Evolutionary conservation across 2,797 vertebrate genomes (phyloP), one percentile per base, ranked within the genome.

Genomic region (Amphiprion clarkii): DNA sequence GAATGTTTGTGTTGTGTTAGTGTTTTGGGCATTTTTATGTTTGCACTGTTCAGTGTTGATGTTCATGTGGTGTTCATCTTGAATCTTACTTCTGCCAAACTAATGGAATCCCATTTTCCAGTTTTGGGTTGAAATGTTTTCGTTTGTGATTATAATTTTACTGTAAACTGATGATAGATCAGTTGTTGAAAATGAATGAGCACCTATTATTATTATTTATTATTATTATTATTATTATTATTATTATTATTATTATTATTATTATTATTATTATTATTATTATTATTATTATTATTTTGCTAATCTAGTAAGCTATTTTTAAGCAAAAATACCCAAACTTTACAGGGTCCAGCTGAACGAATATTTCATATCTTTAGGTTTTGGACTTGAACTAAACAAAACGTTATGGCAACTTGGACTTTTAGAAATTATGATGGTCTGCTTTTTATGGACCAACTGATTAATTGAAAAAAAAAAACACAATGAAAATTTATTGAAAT

Each of bases 1-100:
- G 52, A 60, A 57, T 59, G 70, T 78, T 81, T 73, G 44, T 33
- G 56, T 54, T 64, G 51, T 19, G 36, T 13, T 36, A 4, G 14
- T 68, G 36, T 59, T 0, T 71, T 81, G 49, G 11, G 42, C 25
- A 11, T 39, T 44, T 39, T n/a, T 17, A 17, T 67, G 68, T 78
- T 81, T 73, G 46, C 29, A 54, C 51, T 64, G 51, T 8, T 13
- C 31, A 4, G 17, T 67, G 0, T 71, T 81, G 27, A 27, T 27
- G 27, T 27, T 27, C 27, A 27, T 27, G 27, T 71, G 16, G 70
- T 29, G 19, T 39, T 13, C 42, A 51, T 62, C 60, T 36, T 33
- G 21, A 31, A 6, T 66, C 27, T 51, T 49, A 10, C 53, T 56
- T 54, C 8, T 56, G 21, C 6, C 31, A 55, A 51, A 55, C 65